Conservation (phyloP, 2,113 vertebrate genomes). For the Rhinolophus ferrumequinum region DNA sequence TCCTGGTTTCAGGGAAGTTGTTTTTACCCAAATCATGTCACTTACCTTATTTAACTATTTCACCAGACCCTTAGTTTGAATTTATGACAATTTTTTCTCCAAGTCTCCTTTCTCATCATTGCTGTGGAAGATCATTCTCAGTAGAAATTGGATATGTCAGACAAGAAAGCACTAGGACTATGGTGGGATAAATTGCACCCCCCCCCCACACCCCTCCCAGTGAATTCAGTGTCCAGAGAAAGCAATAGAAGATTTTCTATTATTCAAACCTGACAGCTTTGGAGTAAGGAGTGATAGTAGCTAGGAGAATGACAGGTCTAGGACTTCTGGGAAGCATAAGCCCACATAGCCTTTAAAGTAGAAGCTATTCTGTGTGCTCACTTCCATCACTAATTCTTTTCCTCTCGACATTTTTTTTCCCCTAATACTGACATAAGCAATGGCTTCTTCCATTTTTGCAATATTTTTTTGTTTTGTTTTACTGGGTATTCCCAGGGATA, state of each 20-base stretch:
- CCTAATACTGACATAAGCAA: not conserved
- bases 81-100: not conserved
- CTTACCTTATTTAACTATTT: slow-evolving; percentile 1
- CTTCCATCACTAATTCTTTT: slow-evolving; percentile 30
- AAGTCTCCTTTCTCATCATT: not conserved
- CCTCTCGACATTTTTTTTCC: not conserved
- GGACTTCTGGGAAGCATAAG: not conserved
- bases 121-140: slow-evolving; percentile 21
- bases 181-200: not conserved
- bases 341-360: slow-evolving; percentile 11
- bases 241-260: slow-evolving; percentile 33
- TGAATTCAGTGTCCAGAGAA: not conserved
- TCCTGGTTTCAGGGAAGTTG: not conserved
- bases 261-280: not conserved
- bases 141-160: slow-evolving; percentile 22
- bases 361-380: not conserved
- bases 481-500: not conserved
- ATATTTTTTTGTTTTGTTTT: not conserved
- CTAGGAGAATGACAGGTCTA: not conserved
- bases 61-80: not conserved
- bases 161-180: slow-evolving; percentile 23
- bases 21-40: not conserved
- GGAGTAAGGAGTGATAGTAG: not conserved
- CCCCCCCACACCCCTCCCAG: not conserved
- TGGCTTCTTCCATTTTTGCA: not conserved